Evolutionary conservation across 1,140 invertebrate species (phyloP).

Genomic region (Diorhabda sublineata): DNA sequence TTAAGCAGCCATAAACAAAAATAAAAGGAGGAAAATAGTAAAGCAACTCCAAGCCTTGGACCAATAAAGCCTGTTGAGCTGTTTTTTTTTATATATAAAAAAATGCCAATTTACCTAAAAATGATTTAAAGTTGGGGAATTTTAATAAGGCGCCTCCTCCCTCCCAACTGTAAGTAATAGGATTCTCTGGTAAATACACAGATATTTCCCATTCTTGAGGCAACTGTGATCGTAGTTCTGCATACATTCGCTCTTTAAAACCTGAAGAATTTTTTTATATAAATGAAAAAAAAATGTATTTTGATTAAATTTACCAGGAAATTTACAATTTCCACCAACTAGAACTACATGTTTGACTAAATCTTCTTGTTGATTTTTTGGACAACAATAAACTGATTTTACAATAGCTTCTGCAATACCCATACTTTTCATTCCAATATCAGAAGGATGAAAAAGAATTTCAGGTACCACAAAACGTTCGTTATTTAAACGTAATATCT

Average conservation of each 20-base stretch:
- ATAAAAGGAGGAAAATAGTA: no score
- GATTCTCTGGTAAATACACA: slow-evolving; percentile 68
- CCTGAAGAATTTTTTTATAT: slow-evolving; percentile 62
- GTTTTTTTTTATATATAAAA: no score
- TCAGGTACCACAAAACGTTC: slow-evolving; percentile 93
- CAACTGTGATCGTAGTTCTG: slow-evolving; percentile 74
- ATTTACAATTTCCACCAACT: slow-evolving; percentile 83
- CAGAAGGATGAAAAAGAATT: slow-evolving; percentile 90
- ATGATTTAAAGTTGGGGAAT: slow-evolving; percentile 63
- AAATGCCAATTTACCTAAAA: slow-evolving; percentile 40
- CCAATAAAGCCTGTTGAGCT: no score
- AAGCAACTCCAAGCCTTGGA: no score
- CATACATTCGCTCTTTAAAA: slow-evolving; percentile 75
- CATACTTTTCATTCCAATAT: slow-evolving; percentile 92
- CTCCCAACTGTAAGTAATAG: slow-evolving; percentile 82
- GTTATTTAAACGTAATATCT: slow-evolving; percentile 85
- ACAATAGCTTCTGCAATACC: slow-evolving; percentile 89
- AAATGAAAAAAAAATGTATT: not conserved
- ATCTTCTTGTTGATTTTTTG: slow-evolving; percentile 74
- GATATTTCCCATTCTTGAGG: slow-evolving; percentile 72
- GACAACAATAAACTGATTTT: slow-evolving; percentile 66
- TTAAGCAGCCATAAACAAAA: no score
- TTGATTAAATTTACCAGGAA: slow-evolving; percentile 53
- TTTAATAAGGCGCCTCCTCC: slow-evolving; percentile 74
- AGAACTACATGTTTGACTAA: slow-evolving; percentile 86